Evolutionary conservation across 2,797 vertebrate species (phyloP), one percentile per base, ranked within the genome.

Genomic region (Parauchenoglanis punctatus): DNA sequence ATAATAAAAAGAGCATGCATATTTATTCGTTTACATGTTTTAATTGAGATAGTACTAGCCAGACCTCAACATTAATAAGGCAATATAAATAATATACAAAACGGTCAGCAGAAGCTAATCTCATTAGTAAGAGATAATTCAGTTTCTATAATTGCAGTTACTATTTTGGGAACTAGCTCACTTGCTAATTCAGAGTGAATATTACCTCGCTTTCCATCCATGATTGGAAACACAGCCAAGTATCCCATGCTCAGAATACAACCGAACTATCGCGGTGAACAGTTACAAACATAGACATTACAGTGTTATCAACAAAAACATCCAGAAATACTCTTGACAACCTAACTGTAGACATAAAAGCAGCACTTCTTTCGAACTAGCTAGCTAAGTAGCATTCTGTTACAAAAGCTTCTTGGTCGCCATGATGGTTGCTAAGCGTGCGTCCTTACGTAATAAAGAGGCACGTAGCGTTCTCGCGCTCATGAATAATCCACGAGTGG

Each of bases 381-480:
- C 86, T 73, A 86, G 20, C 77, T 52, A 83, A 54, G 1, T 83
- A 70, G 49, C 67, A 13, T 15, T 28, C 46, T 1, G 2, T 25
- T 5, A 44, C 44, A 58, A 94, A 40, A 88, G 95, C 95, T 94
- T 95, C 88, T 7, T 89, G 88, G 95, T 94, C 95, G 94, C 95
- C 95, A 96, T 95, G 93, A 93, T 91, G 94, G 96, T 96, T 96
- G 95, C 95, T 96, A 95, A 86, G 95, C 86, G 40, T 84, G 89
- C 13, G 11, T 75, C 85, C 85, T 82, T 84, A 88, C 90, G 91
- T 91, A 68, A 20, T 67, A 52, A 40, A 61, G 40, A 35, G 2
- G 31, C 15, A 25, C 94, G 93, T 93, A 92, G 93, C 18, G 78
- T 8, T n/a, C 75, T 92, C 84, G 90, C 93, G 93, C 44, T 63